Conservation (phyloP, 1,140 invertebrate genomes). For the Euschistus heros region DNA sequence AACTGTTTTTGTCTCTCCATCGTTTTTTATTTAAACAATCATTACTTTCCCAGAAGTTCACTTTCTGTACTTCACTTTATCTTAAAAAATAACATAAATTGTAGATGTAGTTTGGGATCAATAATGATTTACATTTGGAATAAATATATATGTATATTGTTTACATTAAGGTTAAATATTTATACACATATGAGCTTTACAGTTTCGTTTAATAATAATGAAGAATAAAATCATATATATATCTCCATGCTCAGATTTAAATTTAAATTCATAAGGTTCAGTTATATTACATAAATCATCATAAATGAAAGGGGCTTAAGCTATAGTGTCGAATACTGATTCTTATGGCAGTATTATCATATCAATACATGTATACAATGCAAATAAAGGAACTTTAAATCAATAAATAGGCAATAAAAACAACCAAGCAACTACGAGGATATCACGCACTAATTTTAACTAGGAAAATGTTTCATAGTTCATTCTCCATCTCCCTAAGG, state of each 20-base stretch:
- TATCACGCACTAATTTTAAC: background rate
- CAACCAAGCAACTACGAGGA: slow-evolving; percentile 1
- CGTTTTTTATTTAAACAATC: no score
- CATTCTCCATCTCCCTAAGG: slow-evolving; percentile 4
- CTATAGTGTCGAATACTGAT: background rate
- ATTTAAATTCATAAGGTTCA: no score
- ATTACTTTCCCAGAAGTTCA: no score
- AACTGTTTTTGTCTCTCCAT: no score
- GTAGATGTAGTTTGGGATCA: no score
- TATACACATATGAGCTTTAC: slow-evolving; percentile 8
- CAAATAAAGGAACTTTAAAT: slow-evolving; percentile 2
- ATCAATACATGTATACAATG: slow-evolving; percentile 4
- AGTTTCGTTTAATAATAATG: background rate
- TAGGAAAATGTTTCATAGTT: background rate
- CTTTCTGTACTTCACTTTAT: no score
- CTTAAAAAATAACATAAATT: no score
- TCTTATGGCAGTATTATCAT: background rate
- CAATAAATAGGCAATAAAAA: slow-evolving; percentile 5
- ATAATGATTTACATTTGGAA: background rate
- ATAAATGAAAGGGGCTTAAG: no score
- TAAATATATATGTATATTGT: slow-evolving; percentile 6
- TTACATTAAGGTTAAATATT: slow-evolving; percentile 1
- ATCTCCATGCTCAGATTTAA: background rate
- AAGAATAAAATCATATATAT: background rate
- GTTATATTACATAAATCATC: no score